Evolutionary conservation across 2,113 vertebrate species (phyloP).

Genomic region (Thermophis baileyi): DNA sequence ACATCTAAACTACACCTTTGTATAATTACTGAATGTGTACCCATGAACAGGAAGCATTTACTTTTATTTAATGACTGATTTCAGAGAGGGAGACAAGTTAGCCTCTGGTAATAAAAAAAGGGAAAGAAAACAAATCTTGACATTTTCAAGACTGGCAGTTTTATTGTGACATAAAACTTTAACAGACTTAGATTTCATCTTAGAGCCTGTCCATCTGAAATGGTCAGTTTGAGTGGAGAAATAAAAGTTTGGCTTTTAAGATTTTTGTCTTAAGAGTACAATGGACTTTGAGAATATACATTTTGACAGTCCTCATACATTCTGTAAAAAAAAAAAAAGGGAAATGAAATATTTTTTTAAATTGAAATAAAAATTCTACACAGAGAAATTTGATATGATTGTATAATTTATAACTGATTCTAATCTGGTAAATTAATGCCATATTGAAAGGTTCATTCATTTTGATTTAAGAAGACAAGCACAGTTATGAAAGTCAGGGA

Average conservation of each 20-base stretch:
- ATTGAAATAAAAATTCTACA: neutral
- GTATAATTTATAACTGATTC: neutral
- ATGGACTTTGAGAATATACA: neutral
- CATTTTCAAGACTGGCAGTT: neutral
- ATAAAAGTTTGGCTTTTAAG: neutral
- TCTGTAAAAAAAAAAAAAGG: neutral
- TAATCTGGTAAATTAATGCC: neutral
- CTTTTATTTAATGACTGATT: neutral
- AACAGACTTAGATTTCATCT: neutral
- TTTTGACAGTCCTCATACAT: neutral
- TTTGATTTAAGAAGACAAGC: slow-evolving; percentile 4
- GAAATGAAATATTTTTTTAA: neutral
- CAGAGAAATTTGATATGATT: neutral
- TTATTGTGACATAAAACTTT: slow-evolving; percentile 3
- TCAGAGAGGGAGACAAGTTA: neutral
- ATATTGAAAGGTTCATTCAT: neutral
- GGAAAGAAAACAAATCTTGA: neutral
- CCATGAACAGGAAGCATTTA: neutral
- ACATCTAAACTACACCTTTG: neutral
- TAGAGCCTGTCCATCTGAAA: neutral
- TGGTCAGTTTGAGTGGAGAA: neutral
- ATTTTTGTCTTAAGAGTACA: neutral
- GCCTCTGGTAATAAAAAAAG: neutral
- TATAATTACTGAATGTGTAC: neutral
- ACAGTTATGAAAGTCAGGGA: neutral